Evolutionary conservation across 2,888 invertebrate species (phyloP), one percentile per base, ranked within the genome.

Genomic region (Serripes groenlandicus): DNA sequence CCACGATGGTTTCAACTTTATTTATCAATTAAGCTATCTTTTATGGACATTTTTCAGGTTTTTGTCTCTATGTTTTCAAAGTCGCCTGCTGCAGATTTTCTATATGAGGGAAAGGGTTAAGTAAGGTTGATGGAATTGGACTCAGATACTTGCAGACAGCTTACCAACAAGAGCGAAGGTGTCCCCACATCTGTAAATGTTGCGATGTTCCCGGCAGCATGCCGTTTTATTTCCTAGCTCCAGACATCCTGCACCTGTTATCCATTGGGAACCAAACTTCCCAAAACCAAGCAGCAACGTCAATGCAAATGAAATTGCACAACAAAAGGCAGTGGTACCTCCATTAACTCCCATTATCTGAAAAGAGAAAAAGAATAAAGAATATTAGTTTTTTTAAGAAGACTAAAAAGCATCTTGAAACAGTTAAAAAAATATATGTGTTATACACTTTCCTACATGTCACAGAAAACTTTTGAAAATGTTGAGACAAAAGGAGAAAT

Each of bases 131-230:
- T n/a, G n/a, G n/a, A n/a, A n/a, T n/a, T n/a, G n/a, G n/a, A n/a
- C n/a, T n/a, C n/a, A n/a, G n/a, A n/a, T n/a, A n/a, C n/a, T n/a
- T n/a, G n/a, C n/a, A n/a, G n/a, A n/a, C n/a, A n/a, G n/a, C n/a
- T 1, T 34, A 62, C 62, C 35, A 34, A n/a, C 9, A 1, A 62
- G 32, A 62, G 32, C 32, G 21, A 62, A 62, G 34, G 11, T 32
- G 30, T 62, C n/a, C 34, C 62, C 62, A 62, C 62, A 62, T n/a
- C 3, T 58, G 28, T 58, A 58, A n/a, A n/a, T n/a, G n/a, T n/a
- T n/a, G n/a, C n/a, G n/a, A n/a, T n/a, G n/a, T n/a, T n/a, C n/a
- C 32, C 34, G 32, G 32, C 62, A 62, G 34, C 62, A 62, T 62
- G n/a, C 30, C 0, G 62, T 32, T 7, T 21, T 62, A 21, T 62